Base-by-base conservation (phyloP, 37 sponge, comb jelly and placozoan genomes). In the Ephydatia muelleri region DNA sequence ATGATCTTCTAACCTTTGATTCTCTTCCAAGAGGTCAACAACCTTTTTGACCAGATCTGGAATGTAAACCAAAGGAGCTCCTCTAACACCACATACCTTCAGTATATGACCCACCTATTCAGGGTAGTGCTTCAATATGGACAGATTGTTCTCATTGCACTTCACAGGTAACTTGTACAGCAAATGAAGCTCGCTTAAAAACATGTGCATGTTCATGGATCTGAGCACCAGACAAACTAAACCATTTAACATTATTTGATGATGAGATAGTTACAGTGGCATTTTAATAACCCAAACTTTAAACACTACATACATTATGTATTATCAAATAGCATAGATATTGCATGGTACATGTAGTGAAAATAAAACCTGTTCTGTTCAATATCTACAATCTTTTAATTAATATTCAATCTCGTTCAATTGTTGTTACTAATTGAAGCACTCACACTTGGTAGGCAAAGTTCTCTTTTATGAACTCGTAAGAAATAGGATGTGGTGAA, bases 111-210 rank as follows among this genome's bases (percentile, higher is more conserved):
- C n/a, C 2, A 22, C 23, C 32, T 39, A 9, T n/a, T 70, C 12
- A 6, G 82, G 82, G 48, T 82, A 82, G 0, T 3, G 2, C 82
- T 82, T 23, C 0, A 30, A 78, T 64, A 32, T 64, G 25, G 11
- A 19, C 3, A 69, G 4, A 69, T 11, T 11, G 8, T 43, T 43
- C 4, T 11, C 4, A 43, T 43, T 43, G 8, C 4, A 43, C 6
- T 11, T 43, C 47, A 43, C 47, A 43, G 8, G 8, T 11, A 43
- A 43, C n/a, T n/a, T 14, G 30, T 16, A 9, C 12, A 22, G 72
- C 12, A 31, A 19, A 70, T 14, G 31, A 31, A 32, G 72, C 12
- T 70, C 6, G 26, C 72, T 70, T 70, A 16, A 28, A n/a, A 23
- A 36, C 33, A 73, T 37, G 2, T 22, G 30, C 26, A n/a, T n/a